phyloP scores from a whole-genome alignment of 2,113 vertebrate species.

The Melierax canorus region DNA sequence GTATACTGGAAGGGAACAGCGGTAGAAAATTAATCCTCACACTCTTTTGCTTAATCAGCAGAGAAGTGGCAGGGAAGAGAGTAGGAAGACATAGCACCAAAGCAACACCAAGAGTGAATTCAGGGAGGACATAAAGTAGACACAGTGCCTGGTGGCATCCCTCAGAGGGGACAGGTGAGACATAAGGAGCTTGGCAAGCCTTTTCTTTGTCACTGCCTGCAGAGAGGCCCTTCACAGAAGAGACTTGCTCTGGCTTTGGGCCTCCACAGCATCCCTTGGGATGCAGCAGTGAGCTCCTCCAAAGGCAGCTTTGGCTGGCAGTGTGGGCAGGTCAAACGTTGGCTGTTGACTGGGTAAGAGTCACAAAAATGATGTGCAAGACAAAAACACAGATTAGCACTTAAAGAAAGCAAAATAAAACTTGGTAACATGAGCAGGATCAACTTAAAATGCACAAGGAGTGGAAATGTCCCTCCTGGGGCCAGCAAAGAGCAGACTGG shows the following conservation, averaged over 20 bases:
- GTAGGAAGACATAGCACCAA: background rate
- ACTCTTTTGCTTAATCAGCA: background rate
- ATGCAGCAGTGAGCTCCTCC: background rate
- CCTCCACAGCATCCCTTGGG: background rate
- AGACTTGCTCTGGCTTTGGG: background rate
- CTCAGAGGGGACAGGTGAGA: background rate
- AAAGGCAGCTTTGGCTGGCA: background rate
- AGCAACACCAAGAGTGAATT: background rate
- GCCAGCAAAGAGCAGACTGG: background rate
- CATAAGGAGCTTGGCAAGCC: background rate
- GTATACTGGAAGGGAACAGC: background rate
- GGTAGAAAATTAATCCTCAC: background rate
- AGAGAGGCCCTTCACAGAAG: background rate
- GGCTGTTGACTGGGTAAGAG: slow-evolving; percentile 66
- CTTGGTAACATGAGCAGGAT: slow-evolving; percentile 43
- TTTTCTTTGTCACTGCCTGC: background rate
- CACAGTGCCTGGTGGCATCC: background rate
- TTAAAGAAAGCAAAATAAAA: slow-evolving; percentile 55
- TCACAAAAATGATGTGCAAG: slow-evolving; percentile 3
- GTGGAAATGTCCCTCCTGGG: background rate
- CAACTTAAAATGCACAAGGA: slow-evolving; percentile 45
- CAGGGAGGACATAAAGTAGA: background rate
- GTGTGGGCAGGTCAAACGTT: background rate
- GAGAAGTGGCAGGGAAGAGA: background rate
- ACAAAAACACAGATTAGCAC: slow-evolving; percentile 39